Base-by-base conservation (phyloP, 2,888 invertebrate species). In the Gerris lacustris region DNA sequence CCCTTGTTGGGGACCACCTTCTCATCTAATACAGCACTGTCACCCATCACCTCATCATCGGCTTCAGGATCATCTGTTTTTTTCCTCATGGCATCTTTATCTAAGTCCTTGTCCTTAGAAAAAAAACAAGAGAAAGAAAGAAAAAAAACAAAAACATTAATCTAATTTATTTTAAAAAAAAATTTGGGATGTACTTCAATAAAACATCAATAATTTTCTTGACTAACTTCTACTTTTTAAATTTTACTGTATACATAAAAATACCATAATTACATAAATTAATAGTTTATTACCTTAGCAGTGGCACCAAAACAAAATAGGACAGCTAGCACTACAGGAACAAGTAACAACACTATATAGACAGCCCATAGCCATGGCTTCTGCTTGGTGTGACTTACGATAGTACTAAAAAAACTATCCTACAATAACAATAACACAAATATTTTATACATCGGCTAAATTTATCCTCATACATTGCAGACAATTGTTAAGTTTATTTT, bases 291-390 rank as follows among this genome's bases (percentile, higher is more conserved):
- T 82, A 87, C 87, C 82, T 85, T 80, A 71, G 78, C 81, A 68
- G 84, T 80, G 73, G 84, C 85, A 66, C 76, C 75, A 82, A 91
- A 94, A 84, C 92, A 93, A 80, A 88, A 87, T 82, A 92, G 93
- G 77, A 92, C 85, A 79, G 90, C 80, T 77, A 91, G 82, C 70
- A 92, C 88, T 78, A 96, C 84, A 68, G 95, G 87, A 72, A 94
- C 82, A 78, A 92, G 89, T 78, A 90, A 82, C 72, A 87, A 86
- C 75, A 95, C 82, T 78, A 94, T 85, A 82, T 90, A 90, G 70
- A 94, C 88, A 67, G 87, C 92, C 90, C 93, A 96, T 78, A 95
- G 84, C 90, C 94, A 93, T 45, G 96, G 96, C 79, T 92, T 87
- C 74, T 92, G 89, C 77, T 89, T 89, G 73, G 92, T 90, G 79